phyloP scores from a whole-genome alignment of 2,113 vertebrate species.

The Syngnathoides biaculeatus region DNA sequence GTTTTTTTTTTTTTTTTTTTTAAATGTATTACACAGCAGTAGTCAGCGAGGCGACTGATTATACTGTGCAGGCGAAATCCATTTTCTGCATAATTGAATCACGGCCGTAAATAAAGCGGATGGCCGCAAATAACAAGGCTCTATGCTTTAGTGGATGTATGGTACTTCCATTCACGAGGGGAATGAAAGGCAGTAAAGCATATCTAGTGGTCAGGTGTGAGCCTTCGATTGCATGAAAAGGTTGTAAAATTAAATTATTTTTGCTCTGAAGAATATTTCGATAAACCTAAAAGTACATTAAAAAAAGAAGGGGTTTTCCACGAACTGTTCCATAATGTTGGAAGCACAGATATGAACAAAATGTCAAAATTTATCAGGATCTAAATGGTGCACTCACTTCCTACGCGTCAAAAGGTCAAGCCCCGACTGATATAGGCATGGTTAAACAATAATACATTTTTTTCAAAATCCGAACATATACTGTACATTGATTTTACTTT shows the following conservation, averaged over 20 bases:
- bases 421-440: no score
- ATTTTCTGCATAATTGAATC: conserved; percentile 61
- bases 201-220: no score
- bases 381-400: no score
- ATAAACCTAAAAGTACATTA: not conserved
- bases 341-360: not conserved
- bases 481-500: no score
- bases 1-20: no score
- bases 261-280: not conserved
- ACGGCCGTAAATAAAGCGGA: conserved; percentile 50
- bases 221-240: not conserved
- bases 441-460: no score
- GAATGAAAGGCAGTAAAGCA: conserved; percentile 13
- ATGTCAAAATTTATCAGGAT: not conserved
- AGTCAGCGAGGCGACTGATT: conserved; percentile 49
- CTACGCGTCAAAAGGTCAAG: no score
- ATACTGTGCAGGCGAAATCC: conserved; percentile 47
- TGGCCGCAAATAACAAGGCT: conserved; percentile 37
- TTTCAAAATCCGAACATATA: no score
- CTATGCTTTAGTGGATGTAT: conserved; percentile 16
- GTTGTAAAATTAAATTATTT: not conserved
- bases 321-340: not conserved
- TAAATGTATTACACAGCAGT: conserved; percentile 44
- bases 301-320: not conserved
- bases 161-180: conserved; percentile 37